Evolutionary conservation across 1,140 invertebrate genomes (phyloP).

Genomic region (Agraylea sexmaculata): DNA sequence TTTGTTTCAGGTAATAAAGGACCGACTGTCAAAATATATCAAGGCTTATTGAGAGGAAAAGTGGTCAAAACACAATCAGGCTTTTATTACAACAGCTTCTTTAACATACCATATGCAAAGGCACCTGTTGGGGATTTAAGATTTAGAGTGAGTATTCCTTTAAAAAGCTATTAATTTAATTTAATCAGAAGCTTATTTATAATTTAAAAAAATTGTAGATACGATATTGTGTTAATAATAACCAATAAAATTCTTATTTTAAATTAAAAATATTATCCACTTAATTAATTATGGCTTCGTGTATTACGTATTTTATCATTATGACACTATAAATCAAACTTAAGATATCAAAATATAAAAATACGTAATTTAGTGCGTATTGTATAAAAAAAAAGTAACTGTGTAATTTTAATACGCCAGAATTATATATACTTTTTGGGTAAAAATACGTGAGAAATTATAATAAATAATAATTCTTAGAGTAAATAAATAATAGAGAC

Average conservation of each 20-base stretch:
- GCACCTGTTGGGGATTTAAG: conserved; percentile 51
- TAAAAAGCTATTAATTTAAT: conserved; percentile 1
- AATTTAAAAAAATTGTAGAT: conserved; percentile 1
- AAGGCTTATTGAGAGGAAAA: conserved; percentile 35
- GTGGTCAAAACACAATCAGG: conserved; percentile 35
- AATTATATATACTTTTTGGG: no score
- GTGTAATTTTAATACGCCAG: background rate
- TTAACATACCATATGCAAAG: conserved; percentile 50
- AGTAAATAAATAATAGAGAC: no score
- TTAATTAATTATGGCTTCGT: no score
- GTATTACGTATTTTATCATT: no score
- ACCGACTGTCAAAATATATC: conserved; percentile 23
- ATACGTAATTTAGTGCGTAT: no score
- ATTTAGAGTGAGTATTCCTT: conserved; percentile 42
- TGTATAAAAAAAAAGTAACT: no score
- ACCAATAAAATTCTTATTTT: background rate
- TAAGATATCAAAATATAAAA: no score
- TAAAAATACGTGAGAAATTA: no score
- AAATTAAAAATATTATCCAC: background rate
- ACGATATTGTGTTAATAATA: background rate
- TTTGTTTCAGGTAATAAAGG: no score
- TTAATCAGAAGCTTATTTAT: conserved; percentile 4
- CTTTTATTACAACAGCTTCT: conserved; percentile 38
- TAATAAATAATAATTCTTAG: no score
- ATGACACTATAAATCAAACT: no score